Evolutionary conservation across 2,797 vertebrate genomes (phyloP).

Genomic region (Arnoldichthys spilopterus): DNA sequence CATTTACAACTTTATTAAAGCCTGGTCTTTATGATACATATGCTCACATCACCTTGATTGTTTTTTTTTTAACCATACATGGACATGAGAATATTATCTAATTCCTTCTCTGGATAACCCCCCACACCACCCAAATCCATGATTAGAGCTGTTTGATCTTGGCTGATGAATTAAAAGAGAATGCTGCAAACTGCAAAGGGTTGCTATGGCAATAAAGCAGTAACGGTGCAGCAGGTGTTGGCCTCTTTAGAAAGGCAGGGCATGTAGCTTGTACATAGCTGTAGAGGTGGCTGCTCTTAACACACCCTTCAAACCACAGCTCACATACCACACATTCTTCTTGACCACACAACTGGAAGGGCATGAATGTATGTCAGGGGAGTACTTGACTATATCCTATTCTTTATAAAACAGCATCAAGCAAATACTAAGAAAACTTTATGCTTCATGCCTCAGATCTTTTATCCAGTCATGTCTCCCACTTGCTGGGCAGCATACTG

Average conservation of each 20-base stretch:
- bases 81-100: constrained; percentile 34
- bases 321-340: constrained; percentile 66
- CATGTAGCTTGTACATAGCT: constrained; percentile 56
- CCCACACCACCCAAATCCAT: constrained; percentile 49
- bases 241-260: constrained; percentile 50
- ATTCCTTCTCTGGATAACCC: constrained; percentile 6
- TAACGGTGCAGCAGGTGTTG: constrained; percentile 57
- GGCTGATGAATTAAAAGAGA: constrained; percentile 72
- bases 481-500: neutral
- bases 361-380: constrained; percentile 67
- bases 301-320: constrained; percentile 62
- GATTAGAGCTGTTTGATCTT: constrained; percentile 67
- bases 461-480: neutral
- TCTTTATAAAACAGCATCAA: constrained; percentile 27
- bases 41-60: constrained; percentile 56
- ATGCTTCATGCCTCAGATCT: neutral
- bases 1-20: constrained; percentile 66
- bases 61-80: constrained; percentile 39
- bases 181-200: constrained; percentile 62
- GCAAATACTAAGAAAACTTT: constrained; percentile 14
- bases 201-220: constrained; percentile 68
- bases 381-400: constrained; percentile 25
- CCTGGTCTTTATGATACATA: constrained; percentile 53
- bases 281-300: constrained; percentile 68
- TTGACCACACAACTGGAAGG: constrained; percentile 69